Evolutionary conservation across 2,113 vertebrate genomes (phyloP).

Genomic region (Tragelaphus imberbis): DNA sequence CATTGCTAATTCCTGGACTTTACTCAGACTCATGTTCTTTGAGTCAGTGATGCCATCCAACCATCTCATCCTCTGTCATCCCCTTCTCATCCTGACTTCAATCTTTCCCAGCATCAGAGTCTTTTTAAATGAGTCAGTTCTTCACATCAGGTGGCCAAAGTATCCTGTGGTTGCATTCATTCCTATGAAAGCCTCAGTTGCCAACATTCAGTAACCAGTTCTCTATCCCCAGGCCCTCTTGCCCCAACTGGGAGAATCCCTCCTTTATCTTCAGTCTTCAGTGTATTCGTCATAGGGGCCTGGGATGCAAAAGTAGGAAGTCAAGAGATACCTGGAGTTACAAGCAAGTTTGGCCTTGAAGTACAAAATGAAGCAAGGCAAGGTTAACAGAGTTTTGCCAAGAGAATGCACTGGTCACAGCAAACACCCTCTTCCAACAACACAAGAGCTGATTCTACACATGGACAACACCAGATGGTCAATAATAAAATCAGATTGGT

Average conservation of each 20-base stretch:
- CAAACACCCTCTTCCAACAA: neutral
- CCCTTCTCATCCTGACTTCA: fast-evolving
- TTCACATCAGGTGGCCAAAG: neutral
- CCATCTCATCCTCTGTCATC: neutral
- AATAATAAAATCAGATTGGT: neutral
- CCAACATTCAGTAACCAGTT: neutral
- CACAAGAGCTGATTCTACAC: neutral
- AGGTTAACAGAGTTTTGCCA: neutral
- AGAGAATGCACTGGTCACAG: neutral
- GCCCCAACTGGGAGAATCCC: too few relatives aligned
- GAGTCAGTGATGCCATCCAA: neutral
- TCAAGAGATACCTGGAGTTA: neutral
- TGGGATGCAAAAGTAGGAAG: neutral
- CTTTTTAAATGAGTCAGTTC: neutral
- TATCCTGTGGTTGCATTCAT: neutral
- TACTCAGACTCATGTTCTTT: neutral
- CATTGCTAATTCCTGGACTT: neutral
- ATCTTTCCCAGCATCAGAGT: neutral
- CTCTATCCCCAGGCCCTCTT: neutral
- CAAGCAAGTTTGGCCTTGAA: neutral
- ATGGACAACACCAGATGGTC: neutral
- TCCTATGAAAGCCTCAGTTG: neutral
- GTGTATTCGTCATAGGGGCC: neutral
- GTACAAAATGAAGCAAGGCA: neutral
- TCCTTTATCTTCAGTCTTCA: neutral